A percentile compares a stretch with the other conserved stretches of the same genome.
Evolutionary conservation across 2,113 vertebrate genomes (phyloP).

Genomic region (Propithecus coquereli): DNA sequence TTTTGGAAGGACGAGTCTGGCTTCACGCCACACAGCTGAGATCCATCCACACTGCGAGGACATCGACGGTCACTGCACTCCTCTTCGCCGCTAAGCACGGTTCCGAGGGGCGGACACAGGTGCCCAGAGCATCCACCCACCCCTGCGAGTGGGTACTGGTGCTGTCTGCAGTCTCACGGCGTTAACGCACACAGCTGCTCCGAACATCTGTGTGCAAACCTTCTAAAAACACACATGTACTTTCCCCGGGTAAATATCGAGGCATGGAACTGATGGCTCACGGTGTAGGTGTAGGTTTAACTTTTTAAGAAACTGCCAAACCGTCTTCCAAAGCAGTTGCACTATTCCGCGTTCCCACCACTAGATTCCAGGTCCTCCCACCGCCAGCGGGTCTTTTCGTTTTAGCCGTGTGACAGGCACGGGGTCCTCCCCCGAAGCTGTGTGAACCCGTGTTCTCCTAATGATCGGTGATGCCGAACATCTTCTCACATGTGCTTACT

Average conservation of each 20-base stretch:
- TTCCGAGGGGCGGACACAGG: not conserved
- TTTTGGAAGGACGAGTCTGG: not conserved
- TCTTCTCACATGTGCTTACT: not conserved
- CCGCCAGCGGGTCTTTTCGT: not conserved
- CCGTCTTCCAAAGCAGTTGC: not conserved
- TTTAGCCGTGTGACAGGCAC: not conserved
- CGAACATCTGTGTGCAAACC: fast-evolving
- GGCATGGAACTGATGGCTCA: not conserved
- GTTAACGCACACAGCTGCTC: not conserved
- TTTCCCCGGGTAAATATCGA: not conserved
- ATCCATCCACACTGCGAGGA: not conserved
- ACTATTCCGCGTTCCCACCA: not conserved
- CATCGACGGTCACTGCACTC: no score
- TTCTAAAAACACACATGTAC: not conserved
- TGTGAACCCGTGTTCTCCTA: not conserved
- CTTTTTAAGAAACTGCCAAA: not conserved
- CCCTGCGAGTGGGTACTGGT: fast-evolving
- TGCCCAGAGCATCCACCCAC: not conserved
- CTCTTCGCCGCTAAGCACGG: fast-evolving
- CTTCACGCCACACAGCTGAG: not conserved
- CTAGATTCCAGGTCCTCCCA: not conserved
- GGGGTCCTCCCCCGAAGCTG: fast-evolving
- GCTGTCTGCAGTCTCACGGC: not conserved
- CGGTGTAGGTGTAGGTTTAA: not conserved
- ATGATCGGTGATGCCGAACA: fast-evolving